Conservation (phyloP, 2,888 invertebrate species). For the Venusia cambrica region DNA sequence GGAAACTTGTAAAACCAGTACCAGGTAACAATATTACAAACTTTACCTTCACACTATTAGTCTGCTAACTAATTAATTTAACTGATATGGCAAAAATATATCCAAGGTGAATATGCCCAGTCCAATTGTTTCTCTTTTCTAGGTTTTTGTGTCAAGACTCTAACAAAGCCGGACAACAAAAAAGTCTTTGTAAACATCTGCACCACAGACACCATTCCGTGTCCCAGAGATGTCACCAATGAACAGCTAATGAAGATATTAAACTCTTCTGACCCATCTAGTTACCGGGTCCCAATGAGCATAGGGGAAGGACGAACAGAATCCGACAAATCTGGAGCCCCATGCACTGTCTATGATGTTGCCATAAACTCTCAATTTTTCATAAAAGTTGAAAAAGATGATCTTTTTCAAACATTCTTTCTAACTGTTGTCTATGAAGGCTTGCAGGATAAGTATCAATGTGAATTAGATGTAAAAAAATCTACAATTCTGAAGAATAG, state of each 20-base stretch:
- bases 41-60: too few relatives aligned
- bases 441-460: constrained; percentile 87
- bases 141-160: constrained; percentile 91
- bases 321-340: constrained; percentile 87
- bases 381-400: constrained; percentile 85
- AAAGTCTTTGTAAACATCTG: constrained; percentile 95
- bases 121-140: constrained; percentile 27
- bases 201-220: constrained; percentile 87
- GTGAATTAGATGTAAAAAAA: constrained; percentile 84
- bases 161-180: constrained; percentile 81
- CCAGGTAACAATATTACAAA: constrained; percentile 78
- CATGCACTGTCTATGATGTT: constrained; percentile 90
- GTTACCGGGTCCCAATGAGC: constrained; percentile 93
- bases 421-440: constrained; percentile 90
- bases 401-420: constrained; percentile 89
- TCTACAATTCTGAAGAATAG: constrained; percentile 86
- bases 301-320: constrained; percentile 91
- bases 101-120: neutral
- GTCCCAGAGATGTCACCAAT: constrained; percentile 86
- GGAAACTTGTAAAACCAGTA: constrained; percentile 83
- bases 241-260: constrained; percentile 86
- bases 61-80: too few relatives aligned
- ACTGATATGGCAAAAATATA: neutral
- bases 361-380: constrained; percentile 90
- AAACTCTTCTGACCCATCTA: constrained; percentile 84